phyloP scores from a whole-genome alignment of 2,113 vertebrate genomes.

The Aptenodytes forsteri region DNA sequence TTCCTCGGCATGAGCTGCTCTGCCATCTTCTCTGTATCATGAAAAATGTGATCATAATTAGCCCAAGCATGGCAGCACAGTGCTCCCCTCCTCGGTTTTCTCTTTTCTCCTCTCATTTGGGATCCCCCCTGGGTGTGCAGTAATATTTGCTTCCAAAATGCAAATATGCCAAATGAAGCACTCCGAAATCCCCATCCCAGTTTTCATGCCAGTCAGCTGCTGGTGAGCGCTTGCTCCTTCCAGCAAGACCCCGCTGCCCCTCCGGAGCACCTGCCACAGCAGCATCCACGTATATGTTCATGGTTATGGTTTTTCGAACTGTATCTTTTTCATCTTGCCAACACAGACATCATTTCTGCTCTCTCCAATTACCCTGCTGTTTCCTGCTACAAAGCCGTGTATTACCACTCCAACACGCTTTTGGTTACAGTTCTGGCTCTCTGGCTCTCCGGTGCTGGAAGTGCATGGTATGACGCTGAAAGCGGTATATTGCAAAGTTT shows the following conservation, averaged over 20 bases:
- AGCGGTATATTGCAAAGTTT: neutral
- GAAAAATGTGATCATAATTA: neutral
- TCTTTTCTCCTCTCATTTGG: neutral
- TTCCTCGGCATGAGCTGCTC: neutral
- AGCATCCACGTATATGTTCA: accelerated
- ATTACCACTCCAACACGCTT: neutral
- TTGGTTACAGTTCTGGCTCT: neutral
- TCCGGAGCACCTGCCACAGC: neutral
- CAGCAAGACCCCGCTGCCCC: neutral
- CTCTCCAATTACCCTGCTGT: neutral
- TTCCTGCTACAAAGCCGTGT: neutral
- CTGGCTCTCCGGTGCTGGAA: neutral
- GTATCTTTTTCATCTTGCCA: neutral
- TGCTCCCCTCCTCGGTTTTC: neutral
- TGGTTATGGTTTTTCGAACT: neutral
- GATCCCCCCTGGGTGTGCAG: neutral
- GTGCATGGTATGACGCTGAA: neutral
- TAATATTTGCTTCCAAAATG: neutral
- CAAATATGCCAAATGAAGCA: neutral
- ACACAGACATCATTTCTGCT: accelerated
- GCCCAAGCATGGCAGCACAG: neutral
- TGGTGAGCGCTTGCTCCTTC: neutral
- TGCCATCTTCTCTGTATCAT: neutral
- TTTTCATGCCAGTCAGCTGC: neutral
- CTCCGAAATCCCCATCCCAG: neutral